Conservation (phyloP, 2,888 invertebrate species). For the Acheta domesticus region DNA sequence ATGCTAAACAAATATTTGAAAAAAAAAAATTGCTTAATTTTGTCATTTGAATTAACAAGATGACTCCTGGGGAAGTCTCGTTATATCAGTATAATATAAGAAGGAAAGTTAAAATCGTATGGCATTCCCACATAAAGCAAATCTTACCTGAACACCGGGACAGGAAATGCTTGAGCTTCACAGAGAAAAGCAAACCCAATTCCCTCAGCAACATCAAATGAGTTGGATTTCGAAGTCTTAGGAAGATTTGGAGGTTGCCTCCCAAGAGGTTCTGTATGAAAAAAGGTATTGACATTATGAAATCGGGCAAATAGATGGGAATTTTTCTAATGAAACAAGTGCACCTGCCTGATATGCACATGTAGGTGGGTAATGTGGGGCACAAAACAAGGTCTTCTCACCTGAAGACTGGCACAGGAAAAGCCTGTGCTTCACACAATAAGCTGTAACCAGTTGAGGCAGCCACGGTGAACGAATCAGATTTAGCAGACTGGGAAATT, state of each 20-base stretch:
- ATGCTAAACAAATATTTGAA: too few species aligned
- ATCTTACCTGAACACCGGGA: slow-evolving; percentile 30
- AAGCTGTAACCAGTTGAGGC: slow-evolving; percentile 36
- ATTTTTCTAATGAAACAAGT: not conserved
- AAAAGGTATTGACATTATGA: not conserved
- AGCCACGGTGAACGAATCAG: slow-evolving; percentile 36
- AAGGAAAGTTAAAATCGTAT: too few species aligned
- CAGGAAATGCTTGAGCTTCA: slow-evolving; percentile 42
- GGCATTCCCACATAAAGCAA: too few species aligned
- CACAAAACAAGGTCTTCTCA: slow-evolving; percentile 41
- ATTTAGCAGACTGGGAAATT: slow-evolving; percentile 45
- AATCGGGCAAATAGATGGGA: not conserved
- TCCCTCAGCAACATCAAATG: slow-evolving; percentile 24
- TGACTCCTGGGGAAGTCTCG: too few species aligned
- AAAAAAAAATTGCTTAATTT: too few species aligned
- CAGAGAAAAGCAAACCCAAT: slow-evolving; percentile 39
- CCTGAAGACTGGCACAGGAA: slow-evolving; percentile 59
- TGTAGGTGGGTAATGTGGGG: not conserved
- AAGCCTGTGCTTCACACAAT: slow-evolving; percentile 56
- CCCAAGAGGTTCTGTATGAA: slow-evolving; percentile 18
- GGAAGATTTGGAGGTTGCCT: slow-evolving; percentile 19
- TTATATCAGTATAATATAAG: too few species aligned
- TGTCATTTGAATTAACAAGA: too few species aligned
- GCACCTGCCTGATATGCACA: not conserved
- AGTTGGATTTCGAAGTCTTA: slow-evolving; percentile 23